Conservation (phyloP, 2,888 invertebrate genomes). For the Metallyticus violacea region DNA sequence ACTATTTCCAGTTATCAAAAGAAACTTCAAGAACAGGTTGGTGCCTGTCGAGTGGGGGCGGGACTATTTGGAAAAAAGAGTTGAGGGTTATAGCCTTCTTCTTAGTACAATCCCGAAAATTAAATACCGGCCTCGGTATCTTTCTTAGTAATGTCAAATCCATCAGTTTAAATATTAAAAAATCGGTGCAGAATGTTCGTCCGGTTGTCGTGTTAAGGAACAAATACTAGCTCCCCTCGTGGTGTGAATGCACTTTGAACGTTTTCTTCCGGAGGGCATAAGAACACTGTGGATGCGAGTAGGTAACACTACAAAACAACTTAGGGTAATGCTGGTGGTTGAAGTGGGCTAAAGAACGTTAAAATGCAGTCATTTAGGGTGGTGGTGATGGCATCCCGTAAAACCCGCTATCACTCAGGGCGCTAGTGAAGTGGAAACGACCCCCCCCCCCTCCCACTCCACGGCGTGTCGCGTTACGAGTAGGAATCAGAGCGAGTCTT, state of each 20-base stretch:
- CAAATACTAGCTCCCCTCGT: no score
- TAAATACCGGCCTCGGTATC: no score
- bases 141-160: no score
- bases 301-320: not conserved
- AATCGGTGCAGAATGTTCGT: no score
- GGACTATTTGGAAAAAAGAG: no score
- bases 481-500: conserved; percentile 1
- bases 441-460: not conserved
- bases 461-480: not conserved
- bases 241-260: not conserved
- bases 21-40: no score
- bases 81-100: no score
- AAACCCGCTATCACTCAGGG: not conserved
- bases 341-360: not conserved
- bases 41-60: no score
- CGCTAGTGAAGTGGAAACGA: not conserved
- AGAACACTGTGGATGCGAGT: not conserved
- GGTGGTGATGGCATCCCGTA: not conserved
- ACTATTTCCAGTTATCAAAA: no score
- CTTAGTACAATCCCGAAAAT: no score
- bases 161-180: no score
- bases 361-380: not conserved
- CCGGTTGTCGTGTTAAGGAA: no score
- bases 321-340: not conserved
- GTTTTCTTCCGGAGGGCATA: not conserved